Evolutionary conservation across 2,888 invertebrate genomes (phyloP).

Genomic region (Limnephilus auricula): DNA sequence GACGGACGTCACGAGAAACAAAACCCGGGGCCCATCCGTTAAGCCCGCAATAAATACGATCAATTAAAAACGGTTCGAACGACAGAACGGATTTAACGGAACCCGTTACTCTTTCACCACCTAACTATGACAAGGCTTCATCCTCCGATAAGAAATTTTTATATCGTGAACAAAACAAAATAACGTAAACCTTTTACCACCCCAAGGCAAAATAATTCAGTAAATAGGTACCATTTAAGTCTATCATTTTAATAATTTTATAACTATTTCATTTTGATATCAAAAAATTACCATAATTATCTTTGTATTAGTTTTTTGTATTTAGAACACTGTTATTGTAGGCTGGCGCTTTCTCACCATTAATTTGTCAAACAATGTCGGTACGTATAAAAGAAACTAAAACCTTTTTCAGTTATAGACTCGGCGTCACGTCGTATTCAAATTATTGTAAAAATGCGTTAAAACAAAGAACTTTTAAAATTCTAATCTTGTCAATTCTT

Average conservation of each 20-base stretch:
- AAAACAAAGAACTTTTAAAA: background rate
- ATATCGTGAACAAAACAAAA: background rate
- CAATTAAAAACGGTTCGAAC: conserved; percentile 58
- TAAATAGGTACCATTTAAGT: background rate
- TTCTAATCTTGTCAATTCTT: background rate
- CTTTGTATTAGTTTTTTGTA: background rate
- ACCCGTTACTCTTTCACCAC: conserved; percentile 28
- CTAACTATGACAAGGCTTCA: background rate
- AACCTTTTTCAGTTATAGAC: background rate
- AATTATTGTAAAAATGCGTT: background rate
- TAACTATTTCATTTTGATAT: no score
- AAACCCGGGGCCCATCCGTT: conserved; percentile 56
- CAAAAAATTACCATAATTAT: background rate
- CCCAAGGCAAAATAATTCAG: background rate
- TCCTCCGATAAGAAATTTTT: background rate
- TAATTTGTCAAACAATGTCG: background rate
- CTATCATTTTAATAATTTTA: no score
- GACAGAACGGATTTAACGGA: conserved; percentile 47
- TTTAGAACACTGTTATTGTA: background rate
- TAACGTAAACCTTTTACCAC: background rate
- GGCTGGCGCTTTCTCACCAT: background rate
- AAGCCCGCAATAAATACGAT: conserved; percentile 56
- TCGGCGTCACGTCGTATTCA: background rate
- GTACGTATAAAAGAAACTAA: background rate
- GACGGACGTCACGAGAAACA: conserved; percentile 54